These are phyloP conservation scores for Campaea margaritaria DNA, from an alignment of 2,888 invertebrate species.

Conservation along the genomic window DNA sequence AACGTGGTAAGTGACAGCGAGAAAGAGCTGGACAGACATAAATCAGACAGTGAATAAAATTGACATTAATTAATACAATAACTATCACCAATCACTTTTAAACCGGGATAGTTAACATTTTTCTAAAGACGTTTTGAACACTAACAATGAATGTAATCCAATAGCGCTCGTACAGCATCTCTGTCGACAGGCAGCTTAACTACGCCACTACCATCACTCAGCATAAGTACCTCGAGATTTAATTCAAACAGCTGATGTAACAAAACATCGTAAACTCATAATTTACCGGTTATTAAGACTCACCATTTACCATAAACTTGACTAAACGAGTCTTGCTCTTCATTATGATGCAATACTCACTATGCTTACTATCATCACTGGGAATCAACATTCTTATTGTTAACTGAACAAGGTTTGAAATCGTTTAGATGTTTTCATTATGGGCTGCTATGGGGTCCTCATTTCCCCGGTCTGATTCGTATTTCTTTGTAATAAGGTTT, in stretches of 20 bases:
- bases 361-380: conserved; percentile 1
- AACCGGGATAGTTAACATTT: too few relatives aligned
- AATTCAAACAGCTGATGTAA: conserved; percentile 21
- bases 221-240: background rate
- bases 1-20: too few relatives aligned
- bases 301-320: conserved; percentile 9
- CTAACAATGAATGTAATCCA: too few relatives aligned
- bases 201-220: too few relatives aligned
- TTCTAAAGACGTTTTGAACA: too few relatives aligned
- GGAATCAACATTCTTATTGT: background rate
- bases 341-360: conserved; percentile 18
- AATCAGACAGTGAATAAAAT: too few relatives aligned
- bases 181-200: background rate
- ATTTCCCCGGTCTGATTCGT: background rate
- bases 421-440: background rate
- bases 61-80: too few relatives aligned
- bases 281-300: conserved; percentile 6
- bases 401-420: background rate
- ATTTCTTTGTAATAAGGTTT: background rate
- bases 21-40: too few relatives aligned
- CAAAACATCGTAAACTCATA: conserved; percentile 13
- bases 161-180: background rate
- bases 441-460: background rate
- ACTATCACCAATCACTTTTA: too few relatives aligned
- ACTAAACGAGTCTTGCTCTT: conserved; percentile 13